These are phyloP conservation scores for Hypselothyrea guttata DNA, from an alignment of 2,888 invertebrate species.

Conservation along the genomic window DNA sequence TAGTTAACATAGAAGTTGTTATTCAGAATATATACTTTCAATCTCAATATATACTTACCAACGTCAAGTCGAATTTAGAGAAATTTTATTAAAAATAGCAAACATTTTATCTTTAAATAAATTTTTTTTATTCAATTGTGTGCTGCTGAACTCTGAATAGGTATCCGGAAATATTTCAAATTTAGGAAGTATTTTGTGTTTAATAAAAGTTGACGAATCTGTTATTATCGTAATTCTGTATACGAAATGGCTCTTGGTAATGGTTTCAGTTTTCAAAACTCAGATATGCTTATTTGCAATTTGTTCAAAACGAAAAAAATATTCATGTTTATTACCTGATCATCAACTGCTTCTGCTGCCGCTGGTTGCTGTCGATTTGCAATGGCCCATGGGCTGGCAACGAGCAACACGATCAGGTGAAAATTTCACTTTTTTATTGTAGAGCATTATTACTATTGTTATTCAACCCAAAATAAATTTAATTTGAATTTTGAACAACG, in stretches of 20 bases:
- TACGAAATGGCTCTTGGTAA: conserved; percentile 32
- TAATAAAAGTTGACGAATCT: too few species aligned
- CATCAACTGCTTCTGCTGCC: conserved; percentile 20
- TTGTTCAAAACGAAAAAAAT: conserved; percentile 54
- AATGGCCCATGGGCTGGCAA: conserved; percentile 49
- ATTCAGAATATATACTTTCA: too few species aligned
- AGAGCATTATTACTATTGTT: conserved; percentile 69
- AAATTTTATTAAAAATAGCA: too few species aligned
- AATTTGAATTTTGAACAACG: conserved; percentile 73
- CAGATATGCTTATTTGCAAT: conserved; percentile 56
- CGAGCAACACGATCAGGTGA: conserved; percentile 45
- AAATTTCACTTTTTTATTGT: conserved; percentile 68
- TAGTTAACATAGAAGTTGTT: too few species aligned
- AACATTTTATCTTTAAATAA: too few species aligned
- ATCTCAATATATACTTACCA: too few species aligned
- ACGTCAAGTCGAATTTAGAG: too few species aligned
- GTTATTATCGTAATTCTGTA: too few species aligned
- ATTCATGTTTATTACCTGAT: conserved; percentile 36
- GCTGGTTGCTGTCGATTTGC: conserved; percentile 42
- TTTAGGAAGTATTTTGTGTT: too few species aligned
- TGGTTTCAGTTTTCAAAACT: conserved; percentile 4
- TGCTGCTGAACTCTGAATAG: too few species aligned
- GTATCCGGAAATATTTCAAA: too few species aligned
- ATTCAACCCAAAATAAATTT: conserved; percentile 68
- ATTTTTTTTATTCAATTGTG: too few species aligned